Conservation (phyloP, 2,797 vertebrate species). For the Chromis chromis region DNA sequence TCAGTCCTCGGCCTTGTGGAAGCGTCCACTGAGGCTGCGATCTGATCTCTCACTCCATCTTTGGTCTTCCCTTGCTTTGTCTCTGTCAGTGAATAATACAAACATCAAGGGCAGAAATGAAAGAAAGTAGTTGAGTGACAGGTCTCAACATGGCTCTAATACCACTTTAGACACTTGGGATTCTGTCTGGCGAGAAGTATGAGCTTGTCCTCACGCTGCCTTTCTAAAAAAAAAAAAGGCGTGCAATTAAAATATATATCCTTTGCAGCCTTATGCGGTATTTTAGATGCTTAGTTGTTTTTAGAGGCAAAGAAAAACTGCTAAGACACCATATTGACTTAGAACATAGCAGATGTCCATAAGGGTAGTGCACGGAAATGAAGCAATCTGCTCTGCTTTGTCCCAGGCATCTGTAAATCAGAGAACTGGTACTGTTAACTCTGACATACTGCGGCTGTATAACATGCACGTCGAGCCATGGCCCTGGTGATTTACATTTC, state of each 20-base stretch:
- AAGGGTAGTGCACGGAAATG: conserved; percentile 20
- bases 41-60: conserved; percentile 38
- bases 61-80: conserved; percentile 43
- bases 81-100: conserved; percentile 48
- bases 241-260: conserved; percentile 31
- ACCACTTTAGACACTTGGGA: conserved; percentile 27
- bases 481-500: conserved; percentile 79
- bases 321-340: conserved; percentile 37
- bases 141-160: conserved; percentile 30
- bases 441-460: conserved; percentile 69
- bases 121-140: conserved; percentile 51
- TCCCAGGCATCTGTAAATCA: conserved; percentile 57
- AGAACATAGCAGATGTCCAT: conserved; percentile 38
- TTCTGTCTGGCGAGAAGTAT: neutral
- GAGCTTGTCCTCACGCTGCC: neutral
- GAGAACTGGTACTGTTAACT: conserved; percentile 46
- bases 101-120: conserved; percentile 54
- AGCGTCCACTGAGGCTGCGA: conserved; percentile 60
- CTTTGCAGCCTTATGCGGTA: conserved; percentile 12
- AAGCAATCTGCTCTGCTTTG: conserved; percentile 40
- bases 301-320: neutral
- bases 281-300: conserved; percentile 18
- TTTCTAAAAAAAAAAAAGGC: conserved; percentile 1
- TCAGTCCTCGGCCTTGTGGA: conserved; percentile 63
- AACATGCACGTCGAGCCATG: conserved; percentile 54